Percentiles rank a stretch among this genome's conserved stretches.
phyloP scores from a whole-genome alignment of 2,888 invertebrate species.

The Griposia aprilina region DNA sequence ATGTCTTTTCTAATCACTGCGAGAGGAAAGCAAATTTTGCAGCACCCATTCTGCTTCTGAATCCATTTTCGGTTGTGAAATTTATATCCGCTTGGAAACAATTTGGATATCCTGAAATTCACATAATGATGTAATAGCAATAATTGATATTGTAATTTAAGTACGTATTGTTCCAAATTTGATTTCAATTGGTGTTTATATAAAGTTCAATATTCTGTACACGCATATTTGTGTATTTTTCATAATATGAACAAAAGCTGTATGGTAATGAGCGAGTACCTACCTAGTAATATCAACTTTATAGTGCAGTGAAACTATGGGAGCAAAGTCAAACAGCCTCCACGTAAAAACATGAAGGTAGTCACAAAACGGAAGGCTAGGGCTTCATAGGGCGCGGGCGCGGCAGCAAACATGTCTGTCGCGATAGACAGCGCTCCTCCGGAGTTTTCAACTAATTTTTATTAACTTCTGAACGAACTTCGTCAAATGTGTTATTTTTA shows the following conservation, averaged over 20 bases:
- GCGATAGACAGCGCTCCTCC: constrained; percentile 53
- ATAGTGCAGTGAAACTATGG: constrained; percentile 20
- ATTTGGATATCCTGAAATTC: constrained; percentile 29
- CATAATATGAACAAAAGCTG: background rate
- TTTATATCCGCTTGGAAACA: constrained; percentile 49
- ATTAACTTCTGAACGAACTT: constrained; percentile 74
- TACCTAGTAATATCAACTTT: constrained; percentile 2
- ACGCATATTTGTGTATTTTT: background rate
- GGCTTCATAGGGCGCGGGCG: constrained; percentile 20
- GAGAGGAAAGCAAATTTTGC: constrained; percentile 43
- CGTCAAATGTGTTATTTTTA: constrained; percentile 68
- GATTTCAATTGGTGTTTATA: background rate
- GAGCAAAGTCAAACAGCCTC: constrained; percentile 37
- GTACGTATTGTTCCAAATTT: constrained; percentile 2
- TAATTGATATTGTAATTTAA: constrained; percentile 46
- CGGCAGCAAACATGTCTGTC: constrained; percentile 70
- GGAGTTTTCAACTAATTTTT: constrained; percentile 77
- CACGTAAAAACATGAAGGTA: constrained; percentile 56
- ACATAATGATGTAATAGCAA: constrained; percentile 33
- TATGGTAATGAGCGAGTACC: background rate
- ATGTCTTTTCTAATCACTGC: constrained; percentile 59
- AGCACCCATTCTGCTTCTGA: constrained; percentile 43
- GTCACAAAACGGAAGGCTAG: constrained; percentile 24
- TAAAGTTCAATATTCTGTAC: background rate
- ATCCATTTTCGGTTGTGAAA: constrained; percentile 40